A percentile compares a stretch with the other conserved stretches of the same genome.
phyloP scores from a whole-genome alignment of 2,888 invertebrate genomes.

The Elmis aenea region DNA sequence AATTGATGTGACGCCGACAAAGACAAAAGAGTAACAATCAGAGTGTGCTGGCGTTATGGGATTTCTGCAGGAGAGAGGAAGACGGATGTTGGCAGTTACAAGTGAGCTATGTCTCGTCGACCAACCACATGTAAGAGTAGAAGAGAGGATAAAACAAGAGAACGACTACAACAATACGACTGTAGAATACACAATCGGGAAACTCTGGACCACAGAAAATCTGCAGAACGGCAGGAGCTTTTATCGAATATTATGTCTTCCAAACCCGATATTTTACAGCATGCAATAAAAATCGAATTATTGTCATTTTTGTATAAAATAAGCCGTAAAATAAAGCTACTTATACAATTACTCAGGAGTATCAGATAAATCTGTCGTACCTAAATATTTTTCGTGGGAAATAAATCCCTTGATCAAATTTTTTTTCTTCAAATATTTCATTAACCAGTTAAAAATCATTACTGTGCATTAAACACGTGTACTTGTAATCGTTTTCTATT shows the following conservation, averaged over 20 bases:
- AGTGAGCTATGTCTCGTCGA: constrained; percentile 38
- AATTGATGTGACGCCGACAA: constrained; percentile 50
- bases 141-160: constrained; percentile 43
- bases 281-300: no score
- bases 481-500: no score
- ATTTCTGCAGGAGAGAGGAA: constrained; percentile 32
- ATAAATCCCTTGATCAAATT: no score
- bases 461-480: no score
- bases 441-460: no score
- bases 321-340: no score
- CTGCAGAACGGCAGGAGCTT: constrained; percentile 15
- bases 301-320: no score
- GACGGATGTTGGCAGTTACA: constrained; percentile 33
- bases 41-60: constrained; percentile 38
- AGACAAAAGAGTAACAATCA: constrained; percentile 46
- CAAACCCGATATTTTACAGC: neutral
- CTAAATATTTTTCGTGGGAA: no score
- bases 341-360: no score
- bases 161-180: constrained; percentile 41
- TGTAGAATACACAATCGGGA: constrained; percentile 43
- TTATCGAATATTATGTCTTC: constrained; percentile 1
- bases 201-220: constrained; percentile 20
- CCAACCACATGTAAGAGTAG: constrained; percentile 42
- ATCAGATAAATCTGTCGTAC: no score
- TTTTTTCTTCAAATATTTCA: no score